These are phyloP conservation scores for Drosophila nr. perissopoda DNA, from an alignment of 2,888 invertebrate genomes.

Conservation along the genomic window DNA sequence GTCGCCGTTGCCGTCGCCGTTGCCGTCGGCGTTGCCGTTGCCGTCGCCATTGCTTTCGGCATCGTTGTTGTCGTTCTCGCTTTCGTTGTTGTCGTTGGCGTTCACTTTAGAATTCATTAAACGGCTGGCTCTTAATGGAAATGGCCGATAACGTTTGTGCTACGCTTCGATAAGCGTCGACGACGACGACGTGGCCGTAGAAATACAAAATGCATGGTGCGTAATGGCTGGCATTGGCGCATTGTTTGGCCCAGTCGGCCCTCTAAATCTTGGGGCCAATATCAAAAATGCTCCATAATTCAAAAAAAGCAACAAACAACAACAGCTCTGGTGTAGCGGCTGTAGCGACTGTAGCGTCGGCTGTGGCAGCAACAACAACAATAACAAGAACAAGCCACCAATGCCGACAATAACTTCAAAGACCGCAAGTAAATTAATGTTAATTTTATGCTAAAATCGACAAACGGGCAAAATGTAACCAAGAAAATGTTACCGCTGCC, in stretches of 20 bases:
- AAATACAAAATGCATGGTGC: constrained; percentile 62
- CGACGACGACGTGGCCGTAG: constrained; percentile 18
- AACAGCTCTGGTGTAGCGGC: constrained; percentile 34
- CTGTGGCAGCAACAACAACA: not conserved
- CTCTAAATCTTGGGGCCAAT: constrained; percentile 64
- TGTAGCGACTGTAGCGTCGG: constrained; percentile 17
- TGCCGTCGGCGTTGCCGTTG: not conserved
- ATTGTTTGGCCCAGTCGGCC: constrained; percentile 58
- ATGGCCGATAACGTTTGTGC: constrained; percentile 80
- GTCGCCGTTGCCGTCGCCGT: constrained; percentile 4
- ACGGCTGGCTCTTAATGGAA: constrained; percentile 80
- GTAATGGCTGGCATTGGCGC: constrained; percentile 58
- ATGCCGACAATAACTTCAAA: constrained; percentile 75
- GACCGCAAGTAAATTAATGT: constrained; percentile 81
- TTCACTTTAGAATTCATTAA: constrained; percentile 78
- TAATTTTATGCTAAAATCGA: constrained; percentile 79
- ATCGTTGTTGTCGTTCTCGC: not conserved
- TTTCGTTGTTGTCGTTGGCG: not conserved
- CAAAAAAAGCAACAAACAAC: constrained; percentile 69
- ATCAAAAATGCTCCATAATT: constrained; percentile 74
- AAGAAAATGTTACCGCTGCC: constrained; percentile 60
- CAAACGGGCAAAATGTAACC: constrained; percentile 60
- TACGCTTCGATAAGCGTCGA: constrained; percentile 75
- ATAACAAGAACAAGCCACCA: constrained; percentile 1
- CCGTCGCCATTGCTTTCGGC: not conserved